Percentiles rank a stretch among this genome's conserved stretches.
These are phyloP conservation scores for Eustalomyia histrio DNA, from an alignment of 2,888 invertebrate genomes.

Conservation along the genomic window DNA sequence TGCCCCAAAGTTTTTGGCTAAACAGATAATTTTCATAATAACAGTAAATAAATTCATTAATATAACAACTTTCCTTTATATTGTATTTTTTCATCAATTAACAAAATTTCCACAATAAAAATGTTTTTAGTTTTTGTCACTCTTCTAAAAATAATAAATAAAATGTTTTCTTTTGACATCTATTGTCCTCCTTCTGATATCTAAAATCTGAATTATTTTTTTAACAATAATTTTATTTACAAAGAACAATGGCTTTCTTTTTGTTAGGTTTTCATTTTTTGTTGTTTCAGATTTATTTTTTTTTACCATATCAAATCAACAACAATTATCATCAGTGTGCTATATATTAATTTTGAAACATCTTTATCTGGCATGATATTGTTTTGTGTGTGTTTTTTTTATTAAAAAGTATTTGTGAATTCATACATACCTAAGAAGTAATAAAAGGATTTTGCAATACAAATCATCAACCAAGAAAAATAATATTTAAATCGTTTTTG, in stretches of 20 bases:
- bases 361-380: background rate
- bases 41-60: too few relatives aligned
- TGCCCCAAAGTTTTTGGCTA: too few relatives aligned
- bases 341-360: background rate
- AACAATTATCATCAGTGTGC: background rate
- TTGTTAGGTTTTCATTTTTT: background rate
- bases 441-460: slow-evolving; percentile 5
- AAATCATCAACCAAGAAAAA: background rate
- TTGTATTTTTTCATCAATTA: too few relatives aligned
- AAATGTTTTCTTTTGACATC: background rate
- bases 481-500: background rate
- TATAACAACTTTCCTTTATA: too few relatives aligned
- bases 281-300: background rate
- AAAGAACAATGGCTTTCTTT: background rate
- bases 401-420: background rate
- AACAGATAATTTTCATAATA: too few relatives aligned
- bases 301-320: slow-evolving; percentile 1
- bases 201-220: background rate
- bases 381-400: background rate
- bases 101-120: background rate
- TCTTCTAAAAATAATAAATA: background rate
- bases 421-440: background rate
- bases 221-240: background rate
- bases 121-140: background rate
- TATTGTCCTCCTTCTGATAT: background rate